Conservation (phyloP, 2,113 vertebrate species). For the Herpailurus yagouaroundi region DNA sequence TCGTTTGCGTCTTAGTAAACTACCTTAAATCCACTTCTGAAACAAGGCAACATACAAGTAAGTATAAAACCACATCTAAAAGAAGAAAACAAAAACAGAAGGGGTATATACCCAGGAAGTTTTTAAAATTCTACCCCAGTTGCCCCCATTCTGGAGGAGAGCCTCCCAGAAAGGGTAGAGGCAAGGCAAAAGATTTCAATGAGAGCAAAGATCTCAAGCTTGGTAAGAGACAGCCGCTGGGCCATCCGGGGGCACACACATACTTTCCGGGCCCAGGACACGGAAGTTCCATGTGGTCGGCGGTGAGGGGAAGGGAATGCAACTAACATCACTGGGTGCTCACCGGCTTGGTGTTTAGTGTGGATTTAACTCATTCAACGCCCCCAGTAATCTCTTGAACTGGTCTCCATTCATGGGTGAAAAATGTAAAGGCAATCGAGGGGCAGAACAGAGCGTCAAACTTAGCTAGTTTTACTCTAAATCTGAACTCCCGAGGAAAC, state of each 20-base stretch:
- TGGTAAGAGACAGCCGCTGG: not conserved
- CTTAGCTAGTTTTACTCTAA: not conserved
- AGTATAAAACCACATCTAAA: not conserved
- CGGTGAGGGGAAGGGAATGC: not conserved
- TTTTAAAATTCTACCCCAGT: not conserved
- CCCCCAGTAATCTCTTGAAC: not conserved
- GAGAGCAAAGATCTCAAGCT: not conserved
- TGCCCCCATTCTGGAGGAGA: not conserved
- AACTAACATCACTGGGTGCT: not conserved
- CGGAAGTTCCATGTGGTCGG: not conserved
- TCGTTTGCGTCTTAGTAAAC: not conserved
- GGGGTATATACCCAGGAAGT: not conserved
- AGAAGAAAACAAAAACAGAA: not conserved
- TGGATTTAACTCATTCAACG: not conserved
- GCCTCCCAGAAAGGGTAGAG: not conserved
- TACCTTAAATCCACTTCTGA: slow-evolving; percentile 38
- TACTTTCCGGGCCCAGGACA: not conserved
- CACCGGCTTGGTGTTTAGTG: not conserved
- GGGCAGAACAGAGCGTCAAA: not conserved
- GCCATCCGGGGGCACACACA: not conserved
- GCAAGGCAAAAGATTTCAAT: not conserved
- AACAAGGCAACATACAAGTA: slow-evolving; percentile 29
- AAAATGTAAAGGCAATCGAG: not conserved
- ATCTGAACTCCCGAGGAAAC: not conserved
- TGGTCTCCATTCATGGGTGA: slow-evolving; percentile 35